Evolutionary conservation across 2,113 vertebrate species (phyloP), one percentile per base, ranked within the genome.

Genomic region (Chloebia gouldiae): DNA sequence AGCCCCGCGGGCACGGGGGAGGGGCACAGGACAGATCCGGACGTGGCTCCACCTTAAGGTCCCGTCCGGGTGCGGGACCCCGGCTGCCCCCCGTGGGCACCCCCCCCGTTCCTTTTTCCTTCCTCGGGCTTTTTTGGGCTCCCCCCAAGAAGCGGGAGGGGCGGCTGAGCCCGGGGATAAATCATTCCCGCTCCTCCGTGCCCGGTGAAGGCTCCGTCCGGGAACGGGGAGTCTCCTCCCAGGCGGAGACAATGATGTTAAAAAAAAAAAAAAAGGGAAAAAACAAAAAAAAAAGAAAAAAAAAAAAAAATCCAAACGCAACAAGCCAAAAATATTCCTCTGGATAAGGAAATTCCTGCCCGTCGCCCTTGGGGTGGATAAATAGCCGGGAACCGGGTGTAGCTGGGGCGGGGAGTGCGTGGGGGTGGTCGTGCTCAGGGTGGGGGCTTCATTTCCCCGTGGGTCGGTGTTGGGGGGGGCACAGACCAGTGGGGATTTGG

Each of bases 201-300:
- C 63, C 96, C 56, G 63, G 68, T 9, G 90, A 75, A 72, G 76
- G 92, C 93, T 98, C 97, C 98, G 97, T 97, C 97, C 97, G 97
- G 96, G 96, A 97, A 96, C 78, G 28, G 51, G 85, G 92, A 93
- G 97, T 78, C 96, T 94, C 95, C 96, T 96, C 96, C 93, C 95
- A 82, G 69, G 75, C 80, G 95, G 93, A 95, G 90, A 97, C 97
- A 97, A 97, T 93, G 59, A 88, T 88, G 92, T 86, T 59, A 70
- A 80, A 85, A 90, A 30, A 51, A 10, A 39, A 40, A 40, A 25
- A 7, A 4, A 47, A 85, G 37, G 4, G 4, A 2, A 63, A 40
- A 10, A 65, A 16, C 5, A 27, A 10, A 11, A 3, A 8, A 22
- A 21, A 42, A 24, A 5, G 2, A 66, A 40, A 30, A 49, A 20